phyloP scores from a whole-genome alignment of 2,888 invertebrate species.

The Venusia cambrica region DNA sequence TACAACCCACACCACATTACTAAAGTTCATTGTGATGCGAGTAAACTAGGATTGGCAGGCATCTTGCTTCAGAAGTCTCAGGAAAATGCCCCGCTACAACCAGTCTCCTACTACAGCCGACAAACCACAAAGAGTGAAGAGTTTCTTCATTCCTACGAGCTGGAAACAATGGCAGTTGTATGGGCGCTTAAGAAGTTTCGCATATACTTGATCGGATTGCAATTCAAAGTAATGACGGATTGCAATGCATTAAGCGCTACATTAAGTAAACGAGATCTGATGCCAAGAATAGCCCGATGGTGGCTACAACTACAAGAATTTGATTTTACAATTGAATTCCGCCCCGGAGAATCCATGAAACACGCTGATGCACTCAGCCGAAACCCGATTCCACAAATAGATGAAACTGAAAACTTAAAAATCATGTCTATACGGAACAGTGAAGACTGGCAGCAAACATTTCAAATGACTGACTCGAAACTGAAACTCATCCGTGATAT shows the following conservation, averaged over 20 bases:
- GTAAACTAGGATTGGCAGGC: constrained; percentile 2
- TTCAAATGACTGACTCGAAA: constrained; percentile 2
- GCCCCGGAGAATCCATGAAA: constrained; percentile 1
- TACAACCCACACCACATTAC: neutral
- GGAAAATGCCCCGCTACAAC: neutral
- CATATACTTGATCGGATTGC: constrained; percentile 1
- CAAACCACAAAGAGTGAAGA: constrained; percentile 1
- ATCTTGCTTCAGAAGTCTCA: neutral
- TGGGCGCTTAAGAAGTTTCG: constrained; percentile 4
- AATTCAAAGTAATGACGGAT: constrained; percentile 8
- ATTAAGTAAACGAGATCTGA: constrained; percentile 2
- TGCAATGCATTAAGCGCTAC: constrained; percentile 7
- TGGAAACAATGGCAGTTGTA: constrained; percentile 9
- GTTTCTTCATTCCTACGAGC: constrained; percentile 3
- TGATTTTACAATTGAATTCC: constrained; percentile 6
- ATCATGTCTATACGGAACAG: constrained; percentile 2
- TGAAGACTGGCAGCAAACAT: constrained; percentile 5
- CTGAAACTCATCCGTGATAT: neutral
- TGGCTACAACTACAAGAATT: constrained; percentile 6
- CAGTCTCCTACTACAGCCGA: constrained; percentile 6
- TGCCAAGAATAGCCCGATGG: constrained; percentile 6
- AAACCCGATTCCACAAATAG: constrained; percentile 1
- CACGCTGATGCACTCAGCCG: constrained; percentile 9
- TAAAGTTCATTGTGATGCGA: constrained; percentile 3
- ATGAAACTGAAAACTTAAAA: neutral